phyloP scores from a whole-genome alignment of 1,140 invertebrate genomes.

The Phymastichus coffea region DNA sequence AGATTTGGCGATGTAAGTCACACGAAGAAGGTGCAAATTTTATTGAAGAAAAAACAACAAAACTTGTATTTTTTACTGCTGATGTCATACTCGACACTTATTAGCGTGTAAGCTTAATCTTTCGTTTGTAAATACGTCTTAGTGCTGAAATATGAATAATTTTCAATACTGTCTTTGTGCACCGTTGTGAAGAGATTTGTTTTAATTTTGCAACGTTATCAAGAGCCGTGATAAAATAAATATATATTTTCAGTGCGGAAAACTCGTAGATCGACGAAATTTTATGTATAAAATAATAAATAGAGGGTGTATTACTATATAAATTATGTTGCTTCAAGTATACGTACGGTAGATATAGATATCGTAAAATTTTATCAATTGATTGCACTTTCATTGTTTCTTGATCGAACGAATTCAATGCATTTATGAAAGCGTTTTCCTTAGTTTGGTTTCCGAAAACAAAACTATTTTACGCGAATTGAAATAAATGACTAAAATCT shows the following conservation, averaged over 20 bases:
- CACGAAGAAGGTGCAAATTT: conserved; percentile 15
- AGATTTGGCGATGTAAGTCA: not conserved
- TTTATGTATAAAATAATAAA: not conserved
- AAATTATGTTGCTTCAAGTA: not conserved
- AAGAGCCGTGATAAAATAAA: not conserved
- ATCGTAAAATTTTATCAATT: conserved; percentile 3
- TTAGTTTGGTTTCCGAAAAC: too few relatives aligned
- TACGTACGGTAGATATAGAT: not conserved
- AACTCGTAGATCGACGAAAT: conserved; percentile 8
- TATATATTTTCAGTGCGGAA: not conserved
- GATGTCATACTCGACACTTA: conserved; percentile 17
- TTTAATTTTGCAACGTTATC: conserved; percentile 9
- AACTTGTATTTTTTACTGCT: conserved; percentile 26
- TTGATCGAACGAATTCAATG: too few relatives aligned
- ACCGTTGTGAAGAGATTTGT: conserved; percentile 6
- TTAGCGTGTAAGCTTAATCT: conserved; percentile 1
- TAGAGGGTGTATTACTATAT: not conserved
- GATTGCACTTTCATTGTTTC: too few relatives aligned
- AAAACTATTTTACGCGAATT: too few relatives aligned
- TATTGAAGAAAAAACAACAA: not conserved
- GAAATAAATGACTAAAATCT: too few relatives aligned
- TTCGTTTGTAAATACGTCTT: conserved; percentile 12
- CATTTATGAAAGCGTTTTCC: too few relatives aligned
- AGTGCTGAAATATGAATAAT: conserved; percentile 4
- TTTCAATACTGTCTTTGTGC: not conserved